phyloP scores from a whole-genome alignment of 2,113 vertebrate species.

The Odocoileus virginianus region DNA sequence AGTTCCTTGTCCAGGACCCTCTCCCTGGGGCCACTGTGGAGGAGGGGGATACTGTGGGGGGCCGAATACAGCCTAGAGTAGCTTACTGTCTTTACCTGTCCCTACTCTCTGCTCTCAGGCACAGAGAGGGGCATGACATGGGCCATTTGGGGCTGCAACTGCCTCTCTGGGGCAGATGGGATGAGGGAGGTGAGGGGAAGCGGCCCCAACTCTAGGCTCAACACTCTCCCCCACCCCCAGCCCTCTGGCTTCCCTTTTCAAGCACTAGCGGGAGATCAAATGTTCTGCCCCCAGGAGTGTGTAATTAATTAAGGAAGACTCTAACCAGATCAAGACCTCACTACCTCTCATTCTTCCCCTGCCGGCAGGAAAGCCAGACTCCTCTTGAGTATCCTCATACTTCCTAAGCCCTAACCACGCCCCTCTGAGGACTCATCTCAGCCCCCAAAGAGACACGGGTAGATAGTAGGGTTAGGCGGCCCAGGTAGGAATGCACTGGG shows the following conservation, averaged over 20 bases:
- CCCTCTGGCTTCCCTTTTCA: neutral
- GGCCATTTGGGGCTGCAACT: neutral
- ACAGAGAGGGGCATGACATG: neutral
- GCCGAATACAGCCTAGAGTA: neutral
- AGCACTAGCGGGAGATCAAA: neutral
- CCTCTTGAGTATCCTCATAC: neutral
- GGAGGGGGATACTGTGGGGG: neutral
- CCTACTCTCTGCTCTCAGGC: neutral
- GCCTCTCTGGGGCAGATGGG: neutral
- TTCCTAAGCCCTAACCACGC: neutral
- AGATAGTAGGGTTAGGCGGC: neutral
- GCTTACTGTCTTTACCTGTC: neutral
- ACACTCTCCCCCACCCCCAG: neutral
- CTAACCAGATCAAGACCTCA: neutral
- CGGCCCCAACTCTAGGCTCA: neutral
- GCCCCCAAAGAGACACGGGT: neutral
- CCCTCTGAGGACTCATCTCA: neutral
- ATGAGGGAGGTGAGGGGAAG: neutral
- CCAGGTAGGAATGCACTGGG: neutral
- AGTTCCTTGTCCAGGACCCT: neutral
- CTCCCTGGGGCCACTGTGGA: neutral
- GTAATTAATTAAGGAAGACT: slow-evolving; percentile 6
- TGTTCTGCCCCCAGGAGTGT: neutral
- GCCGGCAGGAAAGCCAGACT: neutral
- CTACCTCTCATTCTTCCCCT: neutral